These are phyloP conservation scores for Drosophila miranda DNA, from an alignment of 1,140 invertebrate species.

Conservation along the genomic window DNA sequence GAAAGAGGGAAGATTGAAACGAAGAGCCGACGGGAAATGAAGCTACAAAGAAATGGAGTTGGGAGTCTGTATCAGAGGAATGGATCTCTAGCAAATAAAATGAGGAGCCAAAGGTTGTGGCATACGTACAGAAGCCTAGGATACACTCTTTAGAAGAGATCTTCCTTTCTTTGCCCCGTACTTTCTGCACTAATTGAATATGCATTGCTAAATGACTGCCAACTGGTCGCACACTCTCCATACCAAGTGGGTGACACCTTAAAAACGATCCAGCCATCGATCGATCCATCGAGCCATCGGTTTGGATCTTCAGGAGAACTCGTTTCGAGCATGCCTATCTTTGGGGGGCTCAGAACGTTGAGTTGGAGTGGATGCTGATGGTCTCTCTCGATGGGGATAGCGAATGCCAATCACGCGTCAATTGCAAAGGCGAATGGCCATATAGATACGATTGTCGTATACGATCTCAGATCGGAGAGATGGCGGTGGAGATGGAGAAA, in stretches of 20 bases:
- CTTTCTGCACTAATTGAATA: slow-evolving; percentile 42
- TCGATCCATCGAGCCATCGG: slow-evolving; percentile 5
- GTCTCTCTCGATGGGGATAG: slow-evolving; percentile 35
- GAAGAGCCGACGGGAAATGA: slow-evolving; percentile 35
- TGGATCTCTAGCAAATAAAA: no score
- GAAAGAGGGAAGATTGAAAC: neutral
- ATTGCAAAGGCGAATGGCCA: slow-evolving; percentile 68
- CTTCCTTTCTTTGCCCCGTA: slow-evolving; percentile 1
- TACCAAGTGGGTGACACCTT: slow-evolving; percentile 69
- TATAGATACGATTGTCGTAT: slow-evolving; percentile 46
- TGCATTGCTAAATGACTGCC: slow-evolving; percentile 58
- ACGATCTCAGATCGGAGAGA: slow-evolving; percentile 9
- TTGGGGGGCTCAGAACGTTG: slow-evolving; percentile 39
- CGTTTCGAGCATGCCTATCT: slow-evolving; percentile 61
- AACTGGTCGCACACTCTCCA: slow-evolving; percentile 56
- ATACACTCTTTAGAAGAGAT: no score
- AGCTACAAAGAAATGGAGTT: neutral
- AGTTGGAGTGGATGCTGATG: slow-evolving; percentile 29
- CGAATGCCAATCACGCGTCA: slow-evolving; percentile 78
- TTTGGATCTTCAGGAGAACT: slow-evolving; percentile 38
- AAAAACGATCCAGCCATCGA: slow-evolving; percentile 34
- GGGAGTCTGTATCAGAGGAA: no score
- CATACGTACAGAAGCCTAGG: neutral
- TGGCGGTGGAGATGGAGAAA: slow-evolving; percentile 37
- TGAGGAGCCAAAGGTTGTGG: slow-evolving; percentile 4